phyloP scores from a whole-genome alignment of 2,888 invertebrate genomes.

The Rhopalosiphum nymphaeae region DNA sequence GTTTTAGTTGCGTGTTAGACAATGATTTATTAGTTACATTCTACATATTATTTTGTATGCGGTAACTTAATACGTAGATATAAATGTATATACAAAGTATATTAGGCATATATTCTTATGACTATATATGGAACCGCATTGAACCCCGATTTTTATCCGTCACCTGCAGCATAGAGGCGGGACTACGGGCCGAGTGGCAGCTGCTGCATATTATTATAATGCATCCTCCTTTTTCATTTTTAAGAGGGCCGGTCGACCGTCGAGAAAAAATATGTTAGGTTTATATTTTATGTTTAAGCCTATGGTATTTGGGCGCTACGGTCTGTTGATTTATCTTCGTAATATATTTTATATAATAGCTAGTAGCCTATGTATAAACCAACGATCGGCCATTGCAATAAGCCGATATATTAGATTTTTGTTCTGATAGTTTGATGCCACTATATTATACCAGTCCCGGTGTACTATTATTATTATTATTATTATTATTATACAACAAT shows the following conservation, averaged over 20 bases:
- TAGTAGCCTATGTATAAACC: neutral
- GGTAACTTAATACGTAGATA: neutral
- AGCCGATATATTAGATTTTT: neutral
- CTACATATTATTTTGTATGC: neutral
- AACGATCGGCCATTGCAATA: neutral
- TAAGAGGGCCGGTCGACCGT: neutral
- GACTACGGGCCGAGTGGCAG: neutral
- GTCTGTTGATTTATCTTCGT: neutral
- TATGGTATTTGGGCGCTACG: conserved; percentile 13
- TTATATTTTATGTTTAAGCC: neutral
- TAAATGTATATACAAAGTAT: neutral
- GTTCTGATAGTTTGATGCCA: neutral
- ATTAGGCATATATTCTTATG: neutral
- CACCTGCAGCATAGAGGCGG: conserved; percentile 9
- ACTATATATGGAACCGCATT: neutral
- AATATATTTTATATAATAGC: neutral
- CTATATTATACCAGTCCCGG: neutral
- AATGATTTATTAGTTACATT: neutral
- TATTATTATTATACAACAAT: neutral
- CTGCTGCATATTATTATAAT: neutral
- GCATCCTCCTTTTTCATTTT: neutral
- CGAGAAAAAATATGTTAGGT: neutral
- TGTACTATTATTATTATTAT: neutral
- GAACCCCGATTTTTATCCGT: neutral
- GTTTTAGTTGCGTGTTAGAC: neutral